Conservation (phyloP, 2,888 invertebrate genomes). For the Cataglyphis albicans region DNA sequence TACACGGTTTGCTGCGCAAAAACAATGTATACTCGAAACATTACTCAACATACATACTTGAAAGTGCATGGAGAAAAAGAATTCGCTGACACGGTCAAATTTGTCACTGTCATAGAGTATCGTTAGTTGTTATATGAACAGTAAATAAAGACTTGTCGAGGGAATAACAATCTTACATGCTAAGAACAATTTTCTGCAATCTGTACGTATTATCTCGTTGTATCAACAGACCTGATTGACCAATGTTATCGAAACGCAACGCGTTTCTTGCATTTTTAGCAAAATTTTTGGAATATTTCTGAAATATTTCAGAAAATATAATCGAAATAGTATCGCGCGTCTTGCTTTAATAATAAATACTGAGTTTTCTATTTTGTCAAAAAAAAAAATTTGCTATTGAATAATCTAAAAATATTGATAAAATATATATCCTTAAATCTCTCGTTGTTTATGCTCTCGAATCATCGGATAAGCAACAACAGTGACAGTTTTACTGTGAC, state of each 20-base stretch:
- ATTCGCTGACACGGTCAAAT: conserved; percentile 34
- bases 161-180: neutral
- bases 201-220: neutral
- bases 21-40: conserved; percentile 71
- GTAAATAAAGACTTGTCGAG: neutral
- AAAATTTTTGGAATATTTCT: neutral
- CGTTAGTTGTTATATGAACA: neutral
- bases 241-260: neutral
- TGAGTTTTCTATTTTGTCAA: neutral
- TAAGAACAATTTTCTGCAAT: neutral
- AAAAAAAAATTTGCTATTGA: neutral
- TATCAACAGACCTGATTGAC: neutral
- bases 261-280: neutral
- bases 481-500: conserved; percentile 10
- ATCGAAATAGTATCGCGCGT: neutral
- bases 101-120: conserved; percentile 46
- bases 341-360: neutral
- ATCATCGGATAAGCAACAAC: neutral
- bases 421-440: neutral
- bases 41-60: conserved; percentile 73
- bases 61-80: conserved; percentile 61
- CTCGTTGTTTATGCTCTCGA: neutral
- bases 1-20: conserved; percentile 73
- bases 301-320: neutral
- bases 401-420: neutral